Base-by-base conservation (phyloP, 2,888 invertebrate genomes). In the Desoria tigrina region DNA sequence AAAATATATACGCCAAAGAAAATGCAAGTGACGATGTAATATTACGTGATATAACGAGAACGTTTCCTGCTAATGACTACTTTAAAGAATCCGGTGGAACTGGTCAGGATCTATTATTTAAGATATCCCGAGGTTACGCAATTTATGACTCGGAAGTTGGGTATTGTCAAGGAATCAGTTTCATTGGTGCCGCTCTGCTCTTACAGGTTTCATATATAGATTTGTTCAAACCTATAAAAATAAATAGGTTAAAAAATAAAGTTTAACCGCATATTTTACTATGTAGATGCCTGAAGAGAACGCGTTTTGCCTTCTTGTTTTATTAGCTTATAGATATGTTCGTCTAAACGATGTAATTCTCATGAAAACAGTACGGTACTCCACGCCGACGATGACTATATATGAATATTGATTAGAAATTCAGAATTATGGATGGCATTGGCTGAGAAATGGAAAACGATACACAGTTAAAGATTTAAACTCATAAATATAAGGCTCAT, bases 251-350 rank as follows among this genome's bases (percentile, higher is more conserved):
- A n/a, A n/a, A n/a, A n/a, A n/a, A n/a, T n/a, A n/a, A n/a, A n/a
- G n/a, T n/a, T n/a, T n/a, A n/a, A n/a, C n/a, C 4, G 4, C 11
- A 42, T 54, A 18, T 49, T 45, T 6, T 18, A 23, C 2, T 61
- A 78, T 82, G 71, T 79, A 98, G 95, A 98, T 99, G 97, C 97
- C 98, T 0, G 99, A 99, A 82, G 99, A 99, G 80, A 96, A 99
- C 84, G 95, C 98, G 0, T 99, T 99, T 81, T 94, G 94, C 79
- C 90, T 99, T 18, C 82, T 99, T 61, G 94, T 97, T 1, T n/a
- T n/a, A n/a, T n/a, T n/a, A n/a, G n/a, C n/a, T n/a, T n/a, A n/a
- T n/a, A n/a, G n/a, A n/a, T n/a, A n/a, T n/a, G n/a, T n/a, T n/a
- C n/a, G n/a, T n/a, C n/a, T n/a, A n/a, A n/a, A n/a, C n/a, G n/a